Percentiles rank a stretch among this genome's conserved stretches.
phyloP scores from a whole-genome alignment of 2,113 vertebrate genomes.

The Tretioscincus oriximinensis region DNA sequence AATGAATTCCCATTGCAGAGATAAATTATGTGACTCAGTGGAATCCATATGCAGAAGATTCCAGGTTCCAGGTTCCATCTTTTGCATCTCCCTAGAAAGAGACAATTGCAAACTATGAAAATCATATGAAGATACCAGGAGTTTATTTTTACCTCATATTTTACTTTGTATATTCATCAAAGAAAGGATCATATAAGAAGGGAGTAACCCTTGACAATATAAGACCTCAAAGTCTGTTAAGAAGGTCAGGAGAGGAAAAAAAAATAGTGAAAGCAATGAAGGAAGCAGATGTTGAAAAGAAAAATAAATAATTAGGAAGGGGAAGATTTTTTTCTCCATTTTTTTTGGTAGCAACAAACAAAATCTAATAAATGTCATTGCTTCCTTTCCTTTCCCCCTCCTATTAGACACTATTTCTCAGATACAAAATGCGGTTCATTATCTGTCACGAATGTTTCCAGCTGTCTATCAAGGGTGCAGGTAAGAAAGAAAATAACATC shows the following conservation, averaged over 20 bases:
- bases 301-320: constrained; percentile 41
- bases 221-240: constrained; percentile 33
- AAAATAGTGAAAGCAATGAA: constrained; percentile 10
- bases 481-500: not conserved
- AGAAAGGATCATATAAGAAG: too few species aligned
- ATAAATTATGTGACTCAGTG: too few species aligned
- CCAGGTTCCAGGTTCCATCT: too few species aligned
- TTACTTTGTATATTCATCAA: too few species aligned
- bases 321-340: constrained; percentile 53
- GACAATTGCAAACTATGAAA: too few species aligned
- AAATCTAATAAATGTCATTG: constrained; percentile 58
- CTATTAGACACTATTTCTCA: constrained; percentile 50
- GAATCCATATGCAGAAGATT: too few species aligned
- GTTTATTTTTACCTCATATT: too few species aligned
- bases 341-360: constrained; percentile 44
- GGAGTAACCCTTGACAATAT: too few species aligned
- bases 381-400: constrained; percentile 26
- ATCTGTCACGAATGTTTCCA: constrained; percentile 50
- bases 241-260: constrained; percentile 34
- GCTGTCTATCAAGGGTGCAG: constrained; percentile 8
- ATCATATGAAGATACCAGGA: too few species aligned
- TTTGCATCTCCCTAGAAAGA: too few species aligned
- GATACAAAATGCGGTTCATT: constrained; percentile 56
- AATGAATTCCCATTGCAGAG: too few species aligned
- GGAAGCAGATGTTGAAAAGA: constrained; percentile 36